These are phyloP conservation scores for Hylaeus volcanicus DNA, from an alignment of 1,140 invertebrate genomes.

Conservation along the genomic window DNA sequence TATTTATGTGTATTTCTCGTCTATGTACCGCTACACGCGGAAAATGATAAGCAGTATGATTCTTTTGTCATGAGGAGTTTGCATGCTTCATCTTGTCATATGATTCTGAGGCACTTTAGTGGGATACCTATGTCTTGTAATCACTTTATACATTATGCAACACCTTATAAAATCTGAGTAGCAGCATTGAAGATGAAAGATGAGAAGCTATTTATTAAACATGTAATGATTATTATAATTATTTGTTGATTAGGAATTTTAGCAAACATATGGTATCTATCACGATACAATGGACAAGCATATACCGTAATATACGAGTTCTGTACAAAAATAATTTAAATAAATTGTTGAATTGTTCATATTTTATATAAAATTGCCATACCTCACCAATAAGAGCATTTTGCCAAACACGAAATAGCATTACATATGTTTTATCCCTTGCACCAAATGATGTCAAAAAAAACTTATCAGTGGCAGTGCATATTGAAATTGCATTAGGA, in stretches of 20 bases:
- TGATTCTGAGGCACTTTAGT: neutral
- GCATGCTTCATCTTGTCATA: neutral
- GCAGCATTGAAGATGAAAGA: neutral
- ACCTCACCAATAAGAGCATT: slow-evolving; percentile 95
- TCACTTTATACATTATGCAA: neutral
- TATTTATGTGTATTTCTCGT: neutral
- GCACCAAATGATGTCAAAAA: slow-evolving; percentile 96
- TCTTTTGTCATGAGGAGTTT: neutral
- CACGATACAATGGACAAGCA: neutral
- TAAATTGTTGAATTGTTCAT: neutral
- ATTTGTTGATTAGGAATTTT: neutral
- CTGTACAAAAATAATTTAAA: neutral
- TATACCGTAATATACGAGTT: neutral
- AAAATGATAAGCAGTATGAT: slow-evolving; percentile 1
- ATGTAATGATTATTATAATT: neutral
- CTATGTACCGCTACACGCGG: neutral
- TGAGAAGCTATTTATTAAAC: neutral
- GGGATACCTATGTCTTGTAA: neutral
- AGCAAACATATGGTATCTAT: neutral
- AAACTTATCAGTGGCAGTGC: slow-evolving; percentile 91
- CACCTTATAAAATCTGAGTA: neutral
- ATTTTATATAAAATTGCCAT: slow-evolving; percentile 55
- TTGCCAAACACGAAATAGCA: slow-evolving; percentile 97
- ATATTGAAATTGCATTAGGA: slow-evolving; percentile 95
- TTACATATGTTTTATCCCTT: slow-evolving; percentile 95